These are phyloP conservation scores for Hydrolagus affinis DNA, from an alignment of 2,113 vertebrate genomes.

Conservation along the genomic window DNA sequence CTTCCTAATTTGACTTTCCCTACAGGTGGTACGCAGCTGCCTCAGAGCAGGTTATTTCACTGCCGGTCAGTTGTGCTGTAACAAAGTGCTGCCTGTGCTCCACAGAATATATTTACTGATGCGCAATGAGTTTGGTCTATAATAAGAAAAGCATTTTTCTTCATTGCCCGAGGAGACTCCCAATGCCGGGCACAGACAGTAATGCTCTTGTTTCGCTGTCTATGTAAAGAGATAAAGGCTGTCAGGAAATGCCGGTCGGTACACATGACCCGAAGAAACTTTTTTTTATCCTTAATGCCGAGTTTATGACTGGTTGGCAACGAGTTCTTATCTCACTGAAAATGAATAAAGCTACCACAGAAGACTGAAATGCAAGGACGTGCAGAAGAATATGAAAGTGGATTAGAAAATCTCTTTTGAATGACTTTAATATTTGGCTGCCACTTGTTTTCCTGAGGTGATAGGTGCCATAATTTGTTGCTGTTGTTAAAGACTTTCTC, in stretches of 20 bases:
- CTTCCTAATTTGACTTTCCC: conserved; percentile 90
- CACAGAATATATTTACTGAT: conserved; percentile 67
- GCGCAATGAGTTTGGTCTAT: conserved; percentile 69
- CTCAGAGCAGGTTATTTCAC: conserved; percentile 74
- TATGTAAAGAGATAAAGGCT: conserved; percentile 71
- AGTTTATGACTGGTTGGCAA: conserved; percentile 22
- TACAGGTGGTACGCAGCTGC: conserved; percentile 92
- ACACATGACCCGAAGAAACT: conserved; percentile 73
- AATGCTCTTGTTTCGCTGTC: conserved; percentile 76
- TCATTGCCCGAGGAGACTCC: conserved; percentile 78
- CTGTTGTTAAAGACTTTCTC: neutral
- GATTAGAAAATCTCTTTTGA: neutral
- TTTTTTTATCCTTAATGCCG: neutral
- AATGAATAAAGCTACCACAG: conserved; percentile 8
- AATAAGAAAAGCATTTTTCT: conserved; percentile 71
- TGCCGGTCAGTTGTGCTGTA: conserved; percentile 57
- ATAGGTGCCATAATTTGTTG: too few species aligned
- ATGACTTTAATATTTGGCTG: neutral
- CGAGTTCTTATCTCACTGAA: conserved; percentile 22
- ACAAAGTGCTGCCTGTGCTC: conserved; percentile 66
- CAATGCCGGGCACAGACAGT: conserved; percentile 70
- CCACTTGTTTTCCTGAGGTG: neutral
- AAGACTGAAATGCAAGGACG: neutral
- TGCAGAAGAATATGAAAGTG: neutral
- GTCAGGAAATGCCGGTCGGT: conserved; percentile 70